Evolutionary conservation across 2,888 invertebrate species (phyloP).

Genomic region (Ariolimax columbianus): DNA sequence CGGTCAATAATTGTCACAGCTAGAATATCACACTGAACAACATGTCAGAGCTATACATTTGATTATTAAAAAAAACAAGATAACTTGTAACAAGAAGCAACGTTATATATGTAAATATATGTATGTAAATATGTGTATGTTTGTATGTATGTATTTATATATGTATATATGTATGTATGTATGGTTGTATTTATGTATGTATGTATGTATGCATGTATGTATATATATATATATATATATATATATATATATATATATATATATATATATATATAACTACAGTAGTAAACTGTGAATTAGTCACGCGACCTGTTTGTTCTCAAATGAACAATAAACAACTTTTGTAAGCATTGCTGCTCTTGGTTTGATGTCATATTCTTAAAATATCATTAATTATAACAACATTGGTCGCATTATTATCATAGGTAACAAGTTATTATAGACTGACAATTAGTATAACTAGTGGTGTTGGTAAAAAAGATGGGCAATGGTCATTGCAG

Average conservation of each 20-base stretch:
- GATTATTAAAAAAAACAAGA: neutral
- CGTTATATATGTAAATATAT: neutral
- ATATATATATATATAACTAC: neutral
- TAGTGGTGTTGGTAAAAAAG: neutral
- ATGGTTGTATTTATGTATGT: neutral
- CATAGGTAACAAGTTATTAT: neutral
- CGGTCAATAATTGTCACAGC: neutral
- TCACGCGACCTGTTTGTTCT: no score
- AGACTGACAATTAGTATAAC: neutral
- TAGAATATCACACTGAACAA: neutral
- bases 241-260: constrained; percentile 8
- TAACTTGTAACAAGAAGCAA: neutral
- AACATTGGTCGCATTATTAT: neutral
- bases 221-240: constrained; percentile 8
- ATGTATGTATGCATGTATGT: neutral
- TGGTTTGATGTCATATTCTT: no score
- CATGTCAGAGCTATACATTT: neutral
- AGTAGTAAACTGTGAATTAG: no score
- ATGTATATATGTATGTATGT: neutral
- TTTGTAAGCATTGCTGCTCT: no score
- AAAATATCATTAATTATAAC: neutral
- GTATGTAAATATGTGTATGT: neutral
- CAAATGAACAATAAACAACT: no score
- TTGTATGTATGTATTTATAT: neutral
- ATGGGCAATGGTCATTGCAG: neutral